phyloP scores from a whole-genome alignment of 2,113 vertebrate species.

The Vimba vimba region DNA sequence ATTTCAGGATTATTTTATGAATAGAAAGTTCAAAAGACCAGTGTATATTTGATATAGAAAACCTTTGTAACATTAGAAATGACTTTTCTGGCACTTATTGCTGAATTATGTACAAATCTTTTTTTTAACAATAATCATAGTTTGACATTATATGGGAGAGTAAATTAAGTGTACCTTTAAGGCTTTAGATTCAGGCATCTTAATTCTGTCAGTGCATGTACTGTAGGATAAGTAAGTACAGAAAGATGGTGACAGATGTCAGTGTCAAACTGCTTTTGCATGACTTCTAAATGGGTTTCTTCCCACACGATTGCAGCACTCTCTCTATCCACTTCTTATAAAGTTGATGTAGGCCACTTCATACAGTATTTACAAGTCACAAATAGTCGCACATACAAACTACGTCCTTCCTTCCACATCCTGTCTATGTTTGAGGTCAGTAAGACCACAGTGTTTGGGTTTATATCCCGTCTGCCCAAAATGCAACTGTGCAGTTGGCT shows the following conservation, averaged over 20 bases:
- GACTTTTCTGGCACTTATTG: background rate
- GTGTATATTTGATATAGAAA: background rate
- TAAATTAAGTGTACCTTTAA: background rate
- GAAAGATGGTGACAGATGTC: conserved; percentile 68
- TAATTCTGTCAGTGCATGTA: no score
- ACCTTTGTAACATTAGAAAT: background rate
- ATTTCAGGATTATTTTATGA: background rate
- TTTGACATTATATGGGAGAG: background rate
- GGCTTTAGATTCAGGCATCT: background rate
- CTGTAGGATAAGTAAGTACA: background rate
- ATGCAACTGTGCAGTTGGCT: conserved; percentile 27
- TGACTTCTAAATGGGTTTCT: conserved; percentile 19
- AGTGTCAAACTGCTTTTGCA: conserved; percentile 59
- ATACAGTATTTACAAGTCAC: background rate
- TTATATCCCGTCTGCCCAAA: conserved; percentile 41
- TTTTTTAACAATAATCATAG: background rate
- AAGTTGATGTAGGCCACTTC: conserved; percentile 18
- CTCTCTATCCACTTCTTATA: conserved; percentile 9
- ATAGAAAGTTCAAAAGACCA: background rate
- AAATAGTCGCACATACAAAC: background rate
- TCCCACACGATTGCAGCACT: conserved; percentile 61
- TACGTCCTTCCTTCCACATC: conserved; percentile 31
- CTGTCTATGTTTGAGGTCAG: conserved; percentile 17
- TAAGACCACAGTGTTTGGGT: conserved; percentile 1
- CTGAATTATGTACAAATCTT: background rate